Evolutionary conservation across 2,888 invertebrate species (phyloP).

Genomic region (Apocheima hispidaria): DNA sequence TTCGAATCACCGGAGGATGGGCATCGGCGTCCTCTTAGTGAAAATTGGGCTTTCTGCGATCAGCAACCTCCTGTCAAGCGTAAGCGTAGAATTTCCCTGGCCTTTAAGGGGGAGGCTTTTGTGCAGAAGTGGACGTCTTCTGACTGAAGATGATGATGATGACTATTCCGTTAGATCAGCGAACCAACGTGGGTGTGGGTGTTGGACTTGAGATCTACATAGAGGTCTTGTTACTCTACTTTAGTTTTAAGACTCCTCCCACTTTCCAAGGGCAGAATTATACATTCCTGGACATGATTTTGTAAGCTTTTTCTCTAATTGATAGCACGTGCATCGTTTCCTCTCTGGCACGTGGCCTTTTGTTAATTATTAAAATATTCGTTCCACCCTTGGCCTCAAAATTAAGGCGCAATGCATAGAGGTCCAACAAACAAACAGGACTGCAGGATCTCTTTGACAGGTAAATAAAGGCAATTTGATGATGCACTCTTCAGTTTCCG

Average conservation of each 20-base stretch:
- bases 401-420: constrained; percentile 53
- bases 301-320: constrained; percentile 76
- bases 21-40: too few relatives aligned
- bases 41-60: too few relatives aligned
- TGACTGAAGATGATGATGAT: too few relatives aligned
- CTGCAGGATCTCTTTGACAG: constrained; percentile 66
- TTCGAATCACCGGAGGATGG: too few relatives aligned
- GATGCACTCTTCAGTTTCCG: constrained; percentile 30
- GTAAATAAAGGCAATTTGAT: constrained; percentile 68
- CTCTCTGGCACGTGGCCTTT: constrained; percentile 79
- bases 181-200: constrained; percentile 29
- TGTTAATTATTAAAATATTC: constrained; percentile 77
- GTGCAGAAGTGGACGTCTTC: too few relatives aligned
- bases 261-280: constrained; percentile 55
- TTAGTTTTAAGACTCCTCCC: constrained; percentile 61
- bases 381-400: constrained; percentile 65
- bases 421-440: constrained; percentile 54
- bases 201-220: too few relatives aligned
- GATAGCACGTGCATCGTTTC: constrained; percentile 82
- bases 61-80: too few relatives aligned
- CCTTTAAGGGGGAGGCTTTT: too few relatives aligned
- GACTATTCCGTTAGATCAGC: too few relatives aligned
- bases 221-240: constrained; percentile 59
- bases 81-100: too few relatives aligned
- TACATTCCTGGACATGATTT: constrained; percentile 61